Percentiles rank a stretch among this genome's conserved stretches.
Evolutionary conservation across 2,797 vertebrate genomes (phyloP).

Genomic region (Tachyglossus aculeatus): DNA sequence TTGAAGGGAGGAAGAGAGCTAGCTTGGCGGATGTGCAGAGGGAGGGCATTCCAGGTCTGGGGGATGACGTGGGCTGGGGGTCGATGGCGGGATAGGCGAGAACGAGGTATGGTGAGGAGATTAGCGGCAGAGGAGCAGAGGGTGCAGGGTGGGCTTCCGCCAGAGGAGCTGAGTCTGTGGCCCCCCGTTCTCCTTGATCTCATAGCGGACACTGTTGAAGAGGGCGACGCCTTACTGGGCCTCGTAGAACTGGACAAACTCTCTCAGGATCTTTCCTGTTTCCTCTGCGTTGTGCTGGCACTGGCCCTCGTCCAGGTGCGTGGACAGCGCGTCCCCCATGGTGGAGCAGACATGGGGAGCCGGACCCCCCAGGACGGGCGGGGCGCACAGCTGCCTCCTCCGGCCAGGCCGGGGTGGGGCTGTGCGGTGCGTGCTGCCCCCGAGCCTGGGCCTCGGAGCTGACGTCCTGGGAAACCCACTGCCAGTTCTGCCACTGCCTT

Average conservation of each 20-base stretch:
- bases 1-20: too few species aligned
- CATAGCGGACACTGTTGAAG: slow-evolving; percentile 91
- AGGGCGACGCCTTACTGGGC: slow-evolving; percentile 91
- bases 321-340: slow-evolving; percentile 95
- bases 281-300: slow-evolving; percentile 87
- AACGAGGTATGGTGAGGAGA: too few species aligned
- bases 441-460: not conserved
- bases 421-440: not conserved
- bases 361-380: not conserved
- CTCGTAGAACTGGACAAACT: slow-evolving; percentile 83
- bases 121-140: too few species aligned
- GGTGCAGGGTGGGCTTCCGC: too few species aligned
- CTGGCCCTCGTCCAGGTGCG: slow-evolving; percentile 91
- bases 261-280: slow-evolving; percentile 80
- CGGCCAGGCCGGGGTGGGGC: not conserved
- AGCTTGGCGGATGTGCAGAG: too few species aligned
- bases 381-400: not conserved
- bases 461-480: slow-evolving; percentile 1
- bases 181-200: slow-evolving; percentile 87
- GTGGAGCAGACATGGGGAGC: slow-evolving; percentile 30
- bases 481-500: slow-evolving; percentile 57
- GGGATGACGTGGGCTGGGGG: too few species aligned
- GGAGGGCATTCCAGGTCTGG: too few species aligned
- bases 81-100: too few species aligned
- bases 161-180: slow-evolving; percentile 90